These are phyloP conservation scores for Buteo buteo DNA, from an alignment of 2,113 vertebrate genomes.

Conservation along the genomic window DNA sequence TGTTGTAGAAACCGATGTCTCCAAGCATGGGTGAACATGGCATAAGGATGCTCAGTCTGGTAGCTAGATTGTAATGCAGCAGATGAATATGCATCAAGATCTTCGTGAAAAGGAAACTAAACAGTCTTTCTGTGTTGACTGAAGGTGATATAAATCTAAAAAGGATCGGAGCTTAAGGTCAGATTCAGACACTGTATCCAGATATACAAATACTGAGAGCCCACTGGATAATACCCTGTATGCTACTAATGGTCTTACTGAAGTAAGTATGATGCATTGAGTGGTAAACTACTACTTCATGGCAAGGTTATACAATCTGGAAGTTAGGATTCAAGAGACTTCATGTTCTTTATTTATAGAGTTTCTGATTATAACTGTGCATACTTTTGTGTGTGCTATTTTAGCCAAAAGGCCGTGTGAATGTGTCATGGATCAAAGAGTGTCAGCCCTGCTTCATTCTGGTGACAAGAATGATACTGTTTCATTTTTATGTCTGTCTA, in stretches of 20 bases:
- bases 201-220: not conserved
- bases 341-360: not conserved
- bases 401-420: not conserved
- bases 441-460: not conserved
- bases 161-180: not conserved
- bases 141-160: not conserved
- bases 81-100: not conserved
- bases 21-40: not conserved
- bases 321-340: not conserved
- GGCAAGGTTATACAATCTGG: not conserved
- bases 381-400: not conserved
- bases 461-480: not conserved
- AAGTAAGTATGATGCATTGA: not conserved
- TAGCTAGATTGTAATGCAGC: not conserved
- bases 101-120: not conserved
- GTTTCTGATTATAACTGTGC: not conserved
- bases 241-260: not conserved
- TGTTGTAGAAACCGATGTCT: not conserved
- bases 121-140: not conserved
- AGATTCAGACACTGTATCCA: not conserved
- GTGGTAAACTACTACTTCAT: not conserved
- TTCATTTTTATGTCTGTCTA: not conserved
- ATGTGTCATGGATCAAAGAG: not conserved
- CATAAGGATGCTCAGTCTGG: not conserved
- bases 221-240: fast-evolving